Base-by-base conservation (phyloP, 2,113 vertebrate species). In the Gambusia holbrooki region DNA sequence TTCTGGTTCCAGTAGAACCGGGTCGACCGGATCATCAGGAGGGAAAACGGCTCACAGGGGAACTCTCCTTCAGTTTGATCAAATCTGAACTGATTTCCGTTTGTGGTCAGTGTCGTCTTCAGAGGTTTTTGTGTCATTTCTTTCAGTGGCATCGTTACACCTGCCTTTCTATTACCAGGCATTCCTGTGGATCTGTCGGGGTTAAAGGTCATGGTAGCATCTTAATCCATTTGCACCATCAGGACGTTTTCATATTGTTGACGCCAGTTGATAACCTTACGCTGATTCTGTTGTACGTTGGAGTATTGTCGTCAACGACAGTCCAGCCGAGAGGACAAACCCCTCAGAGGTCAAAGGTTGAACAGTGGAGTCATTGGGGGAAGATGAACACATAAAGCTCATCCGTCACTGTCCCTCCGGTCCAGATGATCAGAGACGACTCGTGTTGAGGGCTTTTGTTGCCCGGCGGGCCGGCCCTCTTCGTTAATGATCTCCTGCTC, bases 401-500 rank as follows among this genome's bases (percentile, higher is more conserved):
- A 87, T 91, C 84, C 77, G 84, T 92, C 91, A 88, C 40, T 66
- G 82, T 78, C 81, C 51, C 80, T 77, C 79, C 62, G 62, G 76
- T 82, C 78, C 86, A 84, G 88, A 92, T 92, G 87, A 73, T 70
- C 64, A 22, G 10, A 82, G 86, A 89, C 66, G 61, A 76, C 81
- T 88, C 73, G 73, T 76, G 86, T 89, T 87, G 80, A 71, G 7
- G 45, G 30, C 83, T 48, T 77, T 94, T 94, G 92, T 93, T 82
- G 80, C 69, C 79, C 48, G 71, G 81, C 78, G 62, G 68, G 61
- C 80, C 60, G 33, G 64, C 81, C 73, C 79, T 92, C 91, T 88
- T 87, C 89, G 89, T 90, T 94, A 94, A 94, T 93, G 91, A 94
- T 92, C 88, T 93, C 87, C 54, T 0, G 64, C 83, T 88, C 89